A percentile compares a stretch with the other conserved stretches of the same genome.
phyloP scores from a whole-genome alignment of 1,140 invertebrate genomes.

The Apis cerana region DNA sequence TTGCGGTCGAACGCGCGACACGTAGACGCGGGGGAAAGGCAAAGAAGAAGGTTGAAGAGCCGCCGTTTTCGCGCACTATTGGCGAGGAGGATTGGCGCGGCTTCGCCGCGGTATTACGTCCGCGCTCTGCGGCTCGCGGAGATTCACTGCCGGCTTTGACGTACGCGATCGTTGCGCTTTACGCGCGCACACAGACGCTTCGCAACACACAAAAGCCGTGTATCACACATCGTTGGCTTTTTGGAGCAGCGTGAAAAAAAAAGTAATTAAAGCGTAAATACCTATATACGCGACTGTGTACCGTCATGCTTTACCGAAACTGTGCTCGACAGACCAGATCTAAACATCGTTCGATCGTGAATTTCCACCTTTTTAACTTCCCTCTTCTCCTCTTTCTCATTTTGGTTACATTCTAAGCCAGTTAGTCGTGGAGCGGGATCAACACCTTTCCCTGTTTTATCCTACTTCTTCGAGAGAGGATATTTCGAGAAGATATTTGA shows the following conservation, averaged over 20 bases:
- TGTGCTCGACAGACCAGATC: conserved; percentile 15
- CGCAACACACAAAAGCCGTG: conserved; percentile 14
- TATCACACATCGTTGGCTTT: conserved; percentile 72
- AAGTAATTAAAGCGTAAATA: conserved; percentile 62
- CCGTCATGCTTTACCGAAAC: conserved; percentile 53
- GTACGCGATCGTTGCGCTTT: conserved; percentile 48
- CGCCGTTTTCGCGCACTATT: neutral
- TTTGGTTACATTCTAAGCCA: neutral
- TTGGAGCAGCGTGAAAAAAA: conserved; percentile 68
- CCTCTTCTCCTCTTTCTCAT: neutral
- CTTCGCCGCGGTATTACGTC: conserved; percentile 21
- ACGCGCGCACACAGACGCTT: conserved; percentile 45
- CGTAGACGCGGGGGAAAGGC: no score
- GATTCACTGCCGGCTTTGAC: conserved; percentile 59
- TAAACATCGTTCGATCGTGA: neutral
- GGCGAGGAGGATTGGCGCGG: neutral
- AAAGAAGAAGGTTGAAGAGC: neutral
- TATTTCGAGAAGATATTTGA: no score
- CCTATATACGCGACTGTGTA: conserved; percentile 34
- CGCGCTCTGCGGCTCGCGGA: conserved; percentile 54
- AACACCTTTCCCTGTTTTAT: no score
- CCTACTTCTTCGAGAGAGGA: no score
- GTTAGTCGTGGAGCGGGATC: neutral
- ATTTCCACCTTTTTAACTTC: neutral
- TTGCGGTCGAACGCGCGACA: no score